Conservation (phyloP, 2,113 vertebrate genomes). For the Nycticorax nycticorax region DNA sequence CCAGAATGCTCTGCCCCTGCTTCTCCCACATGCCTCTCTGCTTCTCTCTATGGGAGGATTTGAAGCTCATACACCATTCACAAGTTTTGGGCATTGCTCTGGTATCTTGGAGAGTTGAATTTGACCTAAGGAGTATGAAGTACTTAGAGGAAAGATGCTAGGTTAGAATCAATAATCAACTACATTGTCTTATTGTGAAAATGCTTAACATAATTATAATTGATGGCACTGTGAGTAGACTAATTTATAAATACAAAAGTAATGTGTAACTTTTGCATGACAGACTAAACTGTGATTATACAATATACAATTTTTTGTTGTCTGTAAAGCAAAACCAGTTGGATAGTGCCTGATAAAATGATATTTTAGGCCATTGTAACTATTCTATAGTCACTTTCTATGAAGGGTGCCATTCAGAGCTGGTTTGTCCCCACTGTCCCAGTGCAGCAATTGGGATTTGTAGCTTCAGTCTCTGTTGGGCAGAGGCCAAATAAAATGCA, state of each 20-base stretch:
- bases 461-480: background rate
- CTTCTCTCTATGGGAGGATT: background rate
- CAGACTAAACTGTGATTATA: background rate
- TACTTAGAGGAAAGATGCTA: background rate
- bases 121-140: background rate
- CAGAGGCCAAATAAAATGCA: background rate
- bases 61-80: background rate
- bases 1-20: background rate
- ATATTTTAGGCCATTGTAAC: background rate
- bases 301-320: background rate
- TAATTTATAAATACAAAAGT: background rate
- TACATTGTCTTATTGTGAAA: background rate
- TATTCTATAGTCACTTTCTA: background rate
- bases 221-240: background rate
- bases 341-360: background rate
- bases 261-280: fast-evolving
- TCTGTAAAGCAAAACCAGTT: background rate
- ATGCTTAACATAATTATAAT: background rate
- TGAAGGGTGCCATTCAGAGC: background rate
- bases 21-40: background rate
- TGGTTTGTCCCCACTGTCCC: background rate
- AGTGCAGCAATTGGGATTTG: background rate
- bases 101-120: background rate
- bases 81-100: background rate
- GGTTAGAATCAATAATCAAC: background rate